Conservation (phyloP, 2,113 vertebrate genomes). For the Notothenia rossii region DNA sequence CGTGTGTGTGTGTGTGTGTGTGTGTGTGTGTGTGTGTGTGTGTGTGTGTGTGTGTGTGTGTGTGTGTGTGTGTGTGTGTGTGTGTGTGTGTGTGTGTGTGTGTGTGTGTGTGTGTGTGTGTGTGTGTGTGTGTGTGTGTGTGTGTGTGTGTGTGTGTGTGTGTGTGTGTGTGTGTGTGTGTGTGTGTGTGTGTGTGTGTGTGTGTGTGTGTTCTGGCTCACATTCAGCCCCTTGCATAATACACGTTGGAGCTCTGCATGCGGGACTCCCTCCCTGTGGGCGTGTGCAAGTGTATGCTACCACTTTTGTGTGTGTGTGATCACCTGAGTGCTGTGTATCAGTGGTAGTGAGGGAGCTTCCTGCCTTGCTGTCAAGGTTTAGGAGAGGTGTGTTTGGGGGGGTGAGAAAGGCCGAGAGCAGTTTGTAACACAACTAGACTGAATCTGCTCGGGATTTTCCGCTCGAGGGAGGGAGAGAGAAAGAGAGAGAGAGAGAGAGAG, state of each 20-base stretch:
- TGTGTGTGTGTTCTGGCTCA: constrained; percentile 76
- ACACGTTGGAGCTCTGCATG: constrained; percentile 79
- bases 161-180: no score
- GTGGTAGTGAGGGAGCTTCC: constrained; percentile 75
- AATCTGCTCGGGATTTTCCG: constrained; percentile 68
- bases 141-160: constrained; percentile 42
- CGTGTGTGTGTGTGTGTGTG: constrained; percentile 38
- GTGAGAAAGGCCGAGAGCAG: constrained; percentile 51
- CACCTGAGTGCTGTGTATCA: constrained; percentile 68
- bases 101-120: no score
- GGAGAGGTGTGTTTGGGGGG: constrained; percentile 25
- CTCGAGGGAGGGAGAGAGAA: constrained; percentile 37
- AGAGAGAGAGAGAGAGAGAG: constrained; percentile 42
- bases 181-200: no score
- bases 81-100: no score
- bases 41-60: constrained; percentile 51
- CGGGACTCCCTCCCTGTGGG: constrained; percentile 81
- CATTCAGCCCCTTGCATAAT: constrained; percentile 83
- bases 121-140: constrained; percentile 38
- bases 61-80: constrained; percentile 39
- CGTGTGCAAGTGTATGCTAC: constrained; percentile 70
- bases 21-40: constrained; percentile 37
- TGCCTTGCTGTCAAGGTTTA: constrained; percentile 65
- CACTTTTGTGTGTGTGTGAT: constrained; percentile 61
- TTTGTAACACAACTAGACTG: constrained; percentile 59